Evolutionary conservation across 2,888 invertebrate genomes (phyloP).

Genomic region (Diloba caeruleocephala): DNA sequence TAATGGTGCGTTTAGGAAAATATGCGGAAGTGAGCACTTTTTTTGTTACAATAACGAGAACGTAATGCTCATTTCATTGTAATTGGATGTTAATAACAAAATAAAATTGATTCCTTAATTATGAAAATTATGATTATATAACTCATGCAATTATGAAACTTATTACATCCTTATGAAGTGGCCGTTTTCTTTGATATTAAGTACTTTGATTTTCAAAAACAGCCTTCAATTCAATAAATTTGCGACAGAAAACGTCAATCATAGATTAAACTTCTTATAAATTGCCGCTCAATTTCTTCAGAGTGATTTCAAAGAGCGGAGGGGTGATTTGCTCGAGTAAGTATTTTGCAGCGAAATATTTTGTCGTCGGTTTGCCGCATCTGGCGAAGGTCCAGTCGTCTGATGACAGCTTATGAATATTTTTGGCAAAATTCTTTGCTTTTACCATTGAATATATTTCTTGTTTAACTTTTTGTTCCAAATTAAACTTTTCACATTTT

Average conservation of each 20-base stretch:
- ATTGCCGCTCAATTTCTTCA: slow-evolving; percentile 78
- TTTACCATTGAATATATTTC: slow-evolving; percentile 75
- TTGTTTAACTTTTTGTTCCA: slow-evolving; percentile 76
- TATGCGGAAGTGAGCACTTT: slow-evolving; percentile 80
- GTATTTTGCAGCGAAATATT: slow-evolving; percentile 87
- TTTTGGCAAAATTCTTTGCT: slow-evolving; percentile 84
- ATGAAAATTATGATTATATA: slow-evolving; percentile 12
- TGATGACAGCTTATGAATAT: slow-evolving; percentile 89
- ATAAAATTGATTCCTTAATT: slow-evolving; percentile 23
- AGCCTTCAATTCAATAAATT: slow-evolving; percentile 17
- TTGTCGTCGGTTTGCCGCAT: slow-evolving; percentile 85
- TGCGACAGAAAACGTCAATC: slow-evolving; percentile 48
- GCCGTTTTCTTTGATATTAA: neutral
- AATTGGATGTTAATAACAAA: slow-evolving; percentile 45
- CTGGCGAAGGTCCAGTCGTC: slow-evolving; percentile 87
- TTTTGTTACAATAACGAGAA: slow-evolving; percentile 60
- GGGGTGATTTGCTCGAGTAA: slow-evolving; percentile 83
- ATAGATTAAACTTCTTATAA: slow-evolving; percentile 68
- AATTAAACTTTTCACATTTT: slow-evolving; percentile 60
- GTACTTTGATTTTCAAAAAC: neutral
- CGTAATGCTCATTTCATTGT: slow-evolving; percentile 51
- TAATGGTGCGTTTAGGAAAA: slow-evolving; percentile 83
- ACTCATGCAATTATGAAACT: neutral
- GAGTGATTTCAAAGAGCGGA: slow-evolving; percentile 83
- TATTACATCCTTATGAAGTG: neutral